Conservation (phyloP, 1,140 invertebrate species). For the Tetramorium parvispinum region DNA sequence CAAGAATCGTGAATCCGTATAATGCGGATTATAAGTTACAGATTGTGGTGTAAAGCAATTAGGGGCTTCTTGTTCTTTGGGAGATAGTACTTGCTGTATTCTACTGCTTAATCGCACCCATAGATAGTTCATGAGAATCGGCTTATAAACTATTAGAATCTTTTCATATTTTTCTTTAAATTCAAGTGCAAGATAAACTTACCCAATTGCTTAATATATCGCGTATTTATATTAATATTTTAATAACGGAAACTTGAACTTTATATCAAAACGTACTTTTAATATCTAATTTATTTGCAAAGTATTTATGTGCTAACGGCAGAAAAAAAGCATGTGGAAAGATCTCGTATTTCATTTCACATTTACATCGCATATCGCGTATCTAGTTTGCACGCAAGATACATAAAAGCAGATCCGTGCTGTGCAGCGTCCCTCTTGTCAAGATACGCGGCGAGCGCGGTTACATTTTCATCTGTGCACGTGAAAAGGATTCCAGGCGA, state of each 20-base stretch:
- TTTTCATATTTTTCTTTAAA: slow-evolving; percentile 1
- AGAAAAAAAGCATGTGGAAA: not conserved
- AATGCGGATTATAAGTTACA: not conserved
- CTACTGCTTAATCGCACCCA: not conserved
- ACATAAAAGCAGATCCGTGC: slow-evolving; percentile 6
- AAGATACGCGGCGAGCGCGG: slow-evolving; percentile 1
- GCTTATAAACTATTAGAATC: not conserved
- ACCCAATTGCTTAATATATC: not conserved
- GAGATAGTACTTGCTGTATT: not conserved
- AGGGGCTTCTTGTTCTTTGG: slow-evolving; percentile 8
- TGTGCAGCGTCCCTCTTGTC: slow-evolving; percentile 16
- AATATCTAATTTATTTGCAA: not conserved
- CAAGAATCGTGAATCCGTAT: slow-evolving; percentile 4
- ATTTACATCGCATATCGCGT: slow-evolving; percentile 19
- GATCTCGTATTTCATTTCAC: not conserved
- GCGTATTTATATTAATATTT: not conserved
- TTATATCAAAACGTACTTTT: not conserved
- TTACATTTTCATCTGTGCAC: slow-evolving; percentile 28
- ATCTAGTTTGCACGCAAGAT: slow-evolving; percentile 30
- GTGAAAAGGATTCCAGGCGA: slow-evolving; percentile 41
- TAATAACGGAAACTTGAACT: not conserved
- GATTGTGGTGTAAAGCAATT: slow-evolving; percentile 4
- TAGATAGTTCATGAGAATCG: not conserved
- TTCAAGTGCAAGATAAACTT: not conserved
- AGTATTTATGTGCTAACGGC: not conserved